Evolutionary conservation across 2,888 invertebrate genomes (phyloP), one percentile per base, ranked within the genome.

Genomic region (Lithosia quadra): DNA sequence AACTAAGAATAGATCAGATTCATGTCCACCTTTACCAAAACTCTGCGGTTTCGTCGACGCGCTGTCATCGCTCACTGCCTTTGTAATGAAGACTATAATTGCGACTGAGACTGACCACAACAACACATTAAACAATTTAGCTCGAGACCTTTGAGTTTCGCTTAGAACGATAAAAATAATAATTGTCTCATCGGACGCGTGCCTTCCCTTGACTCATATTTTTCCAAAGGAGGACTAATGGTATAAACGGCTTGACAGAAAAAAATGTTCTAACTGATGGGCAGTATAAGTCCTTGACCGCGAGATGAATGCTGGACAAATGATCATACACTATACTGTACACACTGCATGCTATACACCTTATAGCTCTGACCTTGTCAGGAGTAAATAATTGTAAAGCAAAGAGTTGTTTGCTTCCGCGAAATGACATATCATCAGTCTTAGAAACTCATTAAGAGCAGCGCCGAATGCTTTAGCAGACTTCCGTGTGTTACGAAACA

Each of bases 261-360:
- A 93, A 72, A 79, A 94, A 94, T 91, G 92, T 89, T 88, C 87
- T 93, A 93, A 95, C 94, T 94, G 87, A 91, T 90, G 89, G 88
- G 81, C 89, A 86, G 88, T 88, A 87, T 90, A 87, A 89, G 93
- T 84, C 88, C 91, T 86, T 90, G 92, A 91, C 92, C 90, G 86
- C 77, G 72, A 79, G 80, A 84, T 82, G 80, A 81, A 81, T 82
- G 80, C 82, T 83, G 85, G 84, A 89, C 87, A 87, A 78, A 90
- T 90, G 85, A 88, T 82, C 81, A 78, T 73, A 83, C 81, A 82
- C 56, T 21, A 22, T 60, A 39, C 7, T 21, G 21, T 33, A 39
- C 28, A 62, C 49, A 63, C 68, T 73, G 69, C 69, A 73, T 74
- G 71, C 72, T 74, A 68, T 74, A 76, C 73, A 75, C 66, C 73